A percentile compares a stretch with the other conserved stretches of the same genome.
Conservation (phyloP, 1,140 invertebrate genomes). For the Ylistrum balloti region DNA sequence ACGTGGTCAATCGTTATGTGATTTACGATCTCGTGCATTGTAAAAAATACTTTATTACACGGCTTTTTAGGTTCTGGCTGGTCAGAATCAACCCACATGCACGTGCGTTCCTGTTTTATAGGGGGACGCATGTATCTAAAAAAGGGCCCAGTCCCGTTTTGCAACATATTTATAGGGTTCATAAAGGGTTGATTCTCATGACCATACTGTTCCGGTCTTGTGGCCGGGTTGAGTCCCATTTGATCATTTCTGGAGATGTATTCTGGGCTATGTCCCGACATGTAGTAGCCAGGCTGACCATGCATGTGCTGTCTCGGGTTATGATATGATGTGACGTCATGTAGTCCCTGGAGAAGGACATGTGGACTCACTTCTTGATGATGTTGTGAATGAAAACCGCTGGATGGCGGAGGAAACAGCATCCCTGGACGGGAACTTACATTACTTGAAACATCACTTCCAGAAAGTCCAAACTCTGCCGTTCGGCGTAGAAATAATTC, state of each 20-base stretch:
- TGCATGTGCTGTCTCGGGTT: slow-evolving; percentile 74
- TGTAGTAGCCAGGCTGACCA: slow-evolving; percentile 69
- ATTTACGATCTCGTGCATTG: slow-evolving; percentile 98
- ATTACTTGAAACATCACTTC: slow-evolving; percentile 74
- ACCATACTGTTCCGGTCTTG: slow-evolving; percentile 73
- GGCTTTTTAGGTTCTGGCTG: slow-evolving; percentile 89
- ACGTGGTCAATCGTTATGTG: slow-evolving; percentile 99
- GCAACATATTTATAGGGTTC: slow-evolving; percentile 78
- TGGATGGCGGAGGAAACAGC: slow-evolving; percentile 77
- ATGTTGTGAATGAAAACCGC: slow-evolving; percentile 81
- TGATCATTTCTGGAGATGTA: slow-evolving; percentile 82
- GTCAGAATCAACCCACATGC: slow-evolving; percentile 96
- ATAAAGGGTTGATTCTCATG: slow-evolving; percentile 72
- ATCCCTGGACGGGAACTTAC: slow-evolving; percentile 75
- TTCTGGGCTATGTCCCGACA: slow-evolving; percentile 67
- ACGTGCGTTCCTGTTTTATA: slow-evolving; percentile 94
- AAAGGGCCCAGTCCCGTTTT: slow-evolving; percentile 85
- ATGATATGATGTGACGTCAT: slow-evolving; percentile 76
- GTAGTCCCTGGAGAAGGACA: slow-evolving; percentile 83
- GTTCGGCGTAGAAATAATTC: slow-evolving; percentile 89
- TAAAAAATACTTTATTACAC: slow-evolving; percentile 96
- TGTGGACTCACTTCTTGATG: slow-evolving; percentile 82
- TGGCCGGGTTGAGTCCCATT: slow-evolving; percentile 80
- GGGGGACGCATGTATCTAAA: slow-evolving; percentile 93
- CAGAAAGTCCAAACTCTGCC: slow-evolving; percentile 82